Evolutionary conservation across 92 coral and sea anemone genomes (phyloP).

Genomic region (Palythoa grandis): DNA sequence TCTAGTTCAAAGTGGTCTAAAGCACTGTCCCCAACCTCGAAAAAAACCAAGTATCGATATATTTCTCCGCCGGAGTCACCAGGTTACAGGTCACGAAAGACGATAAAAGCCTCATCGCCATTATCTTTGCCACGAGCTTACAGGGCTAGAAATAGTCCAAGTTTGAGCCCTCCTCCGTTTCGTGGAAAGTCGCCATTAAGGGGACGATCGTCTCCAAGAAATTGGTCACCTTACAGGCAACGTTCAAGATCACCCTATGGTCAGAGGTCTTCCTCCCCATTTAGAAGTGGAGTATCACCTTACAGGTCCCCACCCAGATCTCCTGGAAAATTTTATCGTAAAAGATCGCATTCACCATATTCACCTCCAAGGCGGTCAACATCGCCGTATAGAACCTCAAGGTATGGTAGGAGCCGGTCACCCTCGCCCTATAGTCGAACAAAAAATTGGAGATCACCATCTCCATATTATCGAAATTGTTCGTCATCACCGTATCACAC

Average conservation of each 20-base stretch:
- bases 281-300: slow-evolving; percentile 72
- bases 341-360: slow-evolving; percentile 72
- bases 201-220: slow-evolving; percentile 63
- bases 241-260: slow-evolving; percentile 81
- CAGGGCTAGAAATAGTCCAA: slow-evolving; percentile 74
- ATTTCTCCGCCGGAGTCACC: slow-evolving; percentile 62
- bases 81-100: slow-evolving; percentile 57
- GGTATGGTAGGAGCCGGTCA: slow-evolving; percentile 67
- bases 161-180: slow-evolving; percentile 79
- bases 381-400: slow-evolving; percentile 70
- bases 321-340: slow-evolving; percentile 67
- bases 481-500: slow-evolving; percentile 65
- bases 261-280: slow-evolving; percentile 59
- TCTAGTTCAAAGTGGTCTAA: slow-evolving; percentile 88
- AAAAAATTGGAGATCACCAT: slow-evolving; percentile 71
- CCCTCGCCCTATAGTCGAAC: slow-evolving; percentile 67
- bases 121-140: slow-evolving; percentile 91
- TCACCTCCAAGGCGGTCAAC: slow-evolving; percentile 75
- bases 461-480: slow-evolving; percentile 74
- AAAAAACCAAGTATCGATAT: slow-evolving; percentile 48
- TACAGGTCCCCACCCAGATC: slow-evolving; percentile 79
- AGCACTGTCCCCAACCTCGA: slow-evolving; percentile 65
- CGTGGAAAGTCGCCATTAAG: slow-evolving; percentile 65
- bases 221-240: slow-evolving; percentile 85
- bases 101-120: slow-evolving; percentile 60